Base-by-base conservation (phyloP, 2,888 invertebrate genomes). In the Rhynchonema sp. region DNA sequence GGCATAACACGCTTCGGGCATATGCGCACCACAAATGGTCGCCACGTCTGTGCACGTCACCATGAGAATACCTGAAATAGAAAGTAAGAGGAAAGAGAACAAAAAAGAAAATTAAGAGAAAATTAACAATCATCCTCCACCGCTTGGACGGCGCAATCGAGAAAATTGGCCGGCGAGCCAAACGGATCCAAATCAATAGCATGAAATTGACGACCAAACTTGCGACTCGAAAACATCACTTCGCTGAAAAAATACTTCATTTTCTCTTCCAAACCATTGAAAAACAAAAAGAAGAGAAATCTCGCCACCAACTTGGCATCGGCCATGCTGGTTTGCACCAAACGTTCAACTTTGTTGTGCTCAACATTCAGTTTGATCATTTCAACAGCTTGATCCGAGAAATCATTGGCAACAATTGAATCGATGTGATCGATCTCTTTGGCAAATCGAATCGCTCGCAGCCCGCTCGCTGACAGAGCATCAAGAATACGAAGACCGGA, bases 1-100 rank as follows among this genome's bases (percentile, higher is more conserved):
- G 13, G 83, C 81, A 67, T 83, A 82, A 73, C 94, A 94, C 0
- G 92, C 87, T 76, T 98, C 96, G 0, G 90, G 86, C 0, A 86
- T 82, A 76, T 92, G 94, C 2, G 13, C 28, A 0, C 98, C 98
- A 61, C 92, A 92, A 55, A 98, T 75, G 0, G 94, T 85, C 0
- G 78, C 79, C 87, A 92, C 89, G 74, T 99, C 98, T 0, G 98
- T 99, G 29, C 92, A 94, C 0, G 98, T 99, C 0, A 98, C 83
- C 66, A 94, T 80, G 30, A 99, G 75, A 29, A 99, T 72, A 0
- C 96, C 96, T 22, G 86, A 85, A 67, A 59, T n/a, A 22, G 30
- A 38, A n/a, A n/a, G n/a, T n/a, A n/a, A n/a, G 22, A 57, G 1
- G 13, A 29, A 30, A 3, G 29, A 30, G 3, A 46, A 59, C 25